Evolutionary conservation across 2,888 invertebrate species (phyloP).

Genomic region (Nemotelus pantherinus): DNA sequence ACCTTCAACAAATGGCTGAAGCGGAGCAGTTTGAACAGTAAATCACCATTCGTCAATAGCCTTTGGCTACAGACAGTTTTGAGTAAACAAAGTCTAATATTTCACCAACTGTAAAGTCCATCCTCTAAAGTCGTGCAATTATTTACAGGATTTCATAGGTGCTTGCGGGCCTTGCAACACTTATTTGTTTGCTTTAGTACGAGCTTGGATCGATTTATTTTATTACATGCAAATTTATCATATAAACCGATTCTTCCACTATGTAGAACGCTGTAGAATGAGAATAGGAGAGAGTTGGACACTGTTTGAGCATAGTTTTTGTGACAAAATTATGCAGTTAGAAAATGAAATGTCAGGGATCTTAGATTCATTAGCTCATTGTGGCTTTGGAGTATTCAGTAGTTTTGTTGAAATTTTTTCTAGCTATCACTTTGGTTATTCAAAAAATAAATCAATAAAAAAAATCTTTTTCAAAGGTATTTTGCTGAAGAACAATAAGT

Average conservation of each 20-base stretch:
- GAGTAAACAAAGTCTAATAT: conserved; percentile 43
- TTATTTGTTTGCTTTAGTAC: conserved; percentile 43
- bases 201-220: conserved; percentile 44
- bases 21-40: conserved; percentile 17
- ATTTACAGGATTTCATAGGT: conserved; percentile 26
- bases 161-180: conserved; percentile 35
- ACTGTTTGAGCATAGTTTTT: too few species aligned
- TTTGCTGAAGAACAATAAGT: too few species aligned
- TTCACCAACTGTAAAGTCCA: conserved; percentile 45
- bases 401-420: too few species aligned
- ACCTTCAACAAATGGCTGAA: conserved; percentile 5
- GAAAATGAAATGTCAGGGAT: too few species aligned
- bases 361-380: too few species aligned
- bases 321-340: too few species aligned
- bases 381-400: too few species aligned
- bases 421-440: too few species aligned
- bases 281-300: too few species aligned
- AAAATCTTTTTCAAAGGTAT: too few species aligned
- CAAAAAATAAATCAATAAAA: too few species aligned
- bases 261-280: background rate
- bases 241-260: conserved; percentile 18
- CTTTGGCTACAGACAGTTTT: conserved; percentile 20
- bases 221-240: conserved; percentile 44
- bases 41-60: conserved; percentile 32
- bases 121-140: conserved; percentile 39